Evolutionary conservation across 2,888 invertebrate genomes (phyloP).

Genomic region (Drosophila fungiperda): DNA sequence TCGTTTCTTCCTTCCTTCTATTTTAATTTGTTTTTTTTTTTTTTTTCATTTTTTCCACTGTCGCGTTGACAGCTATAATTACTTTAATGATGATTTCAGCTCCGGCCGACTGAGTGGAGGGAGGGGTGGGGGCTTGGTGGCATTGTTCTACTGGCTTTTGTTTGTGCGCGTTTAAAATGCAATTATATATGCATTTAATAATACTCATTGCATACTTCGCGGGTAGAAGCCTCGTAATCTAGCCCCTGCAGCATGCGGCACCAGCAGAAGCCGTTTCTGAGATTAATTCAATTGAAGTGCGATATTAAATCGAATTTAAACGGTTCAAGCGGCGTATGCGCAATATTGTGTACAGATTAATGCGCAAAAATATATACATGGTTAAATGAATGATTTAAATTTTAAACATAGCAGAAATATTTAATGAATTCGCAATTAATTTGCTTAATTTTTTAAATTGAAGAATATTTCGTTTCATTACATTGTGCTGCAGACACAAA

Average conservation of each 20-base stretch:
- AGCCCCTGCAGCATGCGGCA: conserved; percentile 18
- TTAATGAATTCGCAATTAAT: too few species aligned
- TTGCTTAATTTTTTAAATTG: too few species aligned
- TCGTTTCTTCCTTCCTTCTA: conserved; percentile 15
- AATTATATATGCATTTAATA: conserved; percentile 68
- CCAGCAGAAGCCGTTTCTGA: conserved; percentile 33
- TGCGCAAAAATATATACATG: conserved; percentile 8
- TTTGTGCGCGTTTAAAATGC: conserved; percentile 71
- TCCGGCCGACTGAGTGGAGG: neutral
- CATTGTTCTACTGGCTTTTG: conserved; percentile 50
- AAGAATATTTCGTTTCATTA: too few species aligned
- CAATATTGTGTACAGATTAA: conserved; percentile 32
- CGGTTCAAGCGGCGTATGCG: conserved; percentile 44
- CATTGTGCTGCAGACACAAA: too few species aligned
- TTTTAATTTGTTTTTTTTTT: too few species aligned
- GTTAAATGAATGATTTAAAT: too few species aligned
- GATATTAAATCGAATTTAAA: conserved; percentile 67
- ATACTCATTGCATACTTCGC: conserved; percentile 60
- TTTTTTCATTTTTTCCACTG: neutral
- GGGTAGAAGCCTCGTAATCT: conserved; percentile 45
- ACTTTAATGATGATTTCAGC: conserved; percentile 73
- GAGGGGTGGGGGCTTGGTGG: neutral
- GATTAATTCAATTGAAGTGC: conserved; percentile 74
- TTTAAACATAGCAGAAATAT: too few species aligned
- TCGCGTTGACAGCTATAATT: conserved; percentile 68